These are phyloP conservation scores for Omphaloscelis lunosa DNA, from an alignment of 2,888 invertebrate genomes.

Conservation along the genomic window DNA sequence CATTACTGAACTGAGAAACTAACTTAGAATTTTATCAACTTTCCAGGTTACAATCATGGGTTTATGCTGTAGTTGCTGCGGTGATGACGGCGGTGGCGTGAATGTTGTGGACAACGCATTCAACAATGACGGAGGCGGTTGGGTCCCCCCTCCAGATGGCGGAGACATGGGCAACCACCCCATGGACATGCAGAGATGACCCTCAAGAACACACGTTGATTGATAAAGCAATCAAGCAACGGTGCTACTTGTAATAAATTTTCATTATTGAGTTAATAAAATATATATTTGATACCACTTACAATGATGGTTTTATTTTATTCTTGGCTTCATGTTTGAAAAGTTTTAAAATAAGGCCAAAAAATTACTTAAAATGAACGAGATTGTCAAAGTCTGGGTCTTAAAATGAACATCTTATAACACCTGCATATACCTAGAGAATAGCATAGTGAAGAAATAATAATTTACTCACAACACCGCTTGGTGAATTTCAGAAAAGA, in stretches of 20 bases:
- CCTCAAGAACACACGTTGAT: slow-evolving; percentile 16
- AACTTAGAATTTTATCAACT: not conserved
- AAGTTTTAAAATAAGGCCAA: no score
- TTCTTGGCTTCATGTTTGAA: not conserved
- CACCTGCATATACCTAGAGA: not conserved
- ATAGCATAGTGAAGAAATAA: not conserved
- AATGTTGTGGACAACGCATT: slow-evolving; percentile 71
- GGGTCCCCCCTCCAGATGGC: slow-evolving; percentile 59
- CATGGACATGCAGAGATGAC: slow-evolving; percentile 63
- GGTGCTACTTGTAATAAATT: slow-evolving; percentile 14
- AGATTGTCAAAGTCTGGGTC: no score
- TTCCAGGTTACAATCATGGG: slow-evolving; percentile 73
- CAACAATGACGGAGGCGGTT: slow-evolving; percentile 51
- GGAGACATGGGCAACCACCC: slow-evolving; percentile 67
- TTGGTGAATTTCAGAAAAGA: no score
- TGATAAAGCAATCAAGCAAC: slow-evolving; percentile 17
- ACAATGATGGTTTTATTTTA: not conserved
- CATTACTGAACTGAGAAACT: not conserved
- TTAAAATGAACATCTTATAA: not conserved
- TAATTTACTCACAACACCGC: no score
- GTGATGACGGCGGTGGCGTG: slow-evolving; percentile 69
- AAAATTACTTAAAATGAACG: no score
- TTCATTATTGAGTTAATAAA: slow-evolving; percentile 6
- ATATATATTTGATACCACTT: slow-evolving; percentile 21
- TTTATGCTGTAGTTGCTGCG: slow-evolving; percentile 71